Evolutionary conservation across 2,888 invertebrate genomes (phyloP).

Genomic region (Boloria selene): DNA sequence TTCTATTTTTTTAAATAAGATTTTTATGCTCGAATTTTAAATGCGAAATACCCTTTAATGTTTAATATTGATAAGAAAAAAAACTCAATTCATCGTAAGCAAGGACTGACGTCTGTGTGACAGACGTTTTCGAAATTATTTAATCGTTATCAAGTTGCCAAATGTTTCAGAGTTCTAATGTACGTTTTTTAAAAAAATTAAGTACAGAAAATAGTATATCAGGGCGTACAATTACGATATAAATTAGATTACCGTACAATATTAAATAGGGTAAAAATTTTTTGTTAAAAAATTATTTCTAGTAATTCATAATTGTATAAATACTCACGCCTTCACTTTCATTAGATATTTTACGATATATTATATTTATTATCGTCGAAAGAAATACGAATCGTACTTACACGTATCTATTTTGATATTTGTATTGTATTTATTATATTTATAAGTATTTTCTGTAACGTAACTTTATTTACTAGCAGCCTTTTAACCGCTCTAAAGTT

Average conservation of each 20-base stretch:
- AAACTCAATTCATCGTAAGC: conserved; percentile 9
- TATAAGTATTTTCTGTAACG: conserved; percentile 44
- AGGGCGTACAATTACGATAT: conserved; percentile 22
- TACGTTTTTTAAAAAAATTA: conserved; percentile 12
- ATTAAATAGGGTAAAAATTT: conserved; percentile 11
- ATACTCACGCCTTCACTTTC: conserved; percentile 39
- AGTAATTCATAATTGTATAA: conserved; percentile 31
- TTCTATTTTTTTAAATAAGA: no score
- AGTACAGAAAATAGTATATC: conserved; percentile 17
- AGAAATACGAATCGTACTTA: conserved; percentile 43
- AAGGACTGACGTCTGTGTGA: conserved; percentile 10
- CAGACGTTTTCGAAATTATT: conserved; percentile 9
- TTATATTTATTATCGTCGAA: conserved; percentile 40
- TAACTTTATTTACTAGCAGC: conserved; percentile 42
- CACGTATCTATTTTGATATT: conserved; percentile 45
- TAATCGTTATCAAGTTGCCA: conserved; percentile 20
- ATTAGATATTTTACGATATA: conserved; percentile 33
- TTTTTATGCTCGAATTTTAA: no score
- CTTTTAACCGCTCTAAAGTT: conserved; percentile 35
- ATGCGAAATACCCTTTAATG: neutral
- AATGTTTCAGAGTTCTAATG: conserved; percentile 20
- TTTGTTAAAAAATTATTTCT: conserved; percentile 13
- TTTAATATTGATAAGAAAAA: conserved; percentile 13
- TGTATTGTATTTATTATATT: conserved; percentile 45
- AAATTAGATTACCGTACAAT: conserved; percentile 20